These are phyloP conservation scores for Chalcis sispes DNA, from an alignment of 2,888 invertebrate genomes.

Conservation along the genomic window DNA sequence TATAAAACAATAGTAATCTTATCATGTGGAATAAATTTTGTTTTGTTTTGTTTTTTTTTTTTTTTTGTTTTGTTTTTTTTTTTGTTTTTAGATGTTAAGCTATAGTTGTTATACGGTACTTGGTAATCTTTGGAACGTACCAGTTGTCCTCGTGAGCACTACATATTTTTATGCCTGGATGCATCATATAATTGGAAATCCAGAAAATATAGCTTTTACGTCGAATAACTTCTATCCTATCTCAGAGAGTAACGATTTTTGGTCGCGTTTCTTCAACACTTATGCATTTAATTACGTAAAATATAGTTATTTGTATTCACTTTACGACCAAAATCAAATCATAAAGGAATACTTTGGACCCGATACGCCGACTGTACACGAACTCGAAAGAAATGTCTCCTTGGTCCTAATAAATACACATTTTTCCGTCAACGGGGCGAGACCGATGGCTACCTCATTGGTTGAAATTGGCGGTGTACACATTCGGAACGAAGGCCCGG, in stretches of 20 bases:
- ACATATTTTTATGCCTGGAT: constrained; percentile 62
- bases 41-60: too few species aligned
- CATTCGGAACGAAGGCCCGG: constrained; percentile 69
- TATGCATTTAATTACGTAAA: constrained; percentile 56
- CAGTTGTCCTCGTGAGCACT: constrained; percentile 60
- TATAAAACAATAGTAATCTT: not conserved
- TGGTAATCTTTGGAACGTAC: constrained; percentile 62
- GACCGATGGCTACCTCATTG: constrained; percentile 75
- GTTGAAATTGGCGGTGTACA: constrained; percentile 79
- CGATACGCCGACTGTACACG: constrained; percentile 71
- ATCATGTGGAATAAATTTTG: too few species aligned
- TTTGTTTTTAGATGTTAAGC: not conserved
- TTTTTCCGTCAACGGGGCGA: constrained; percentile 75
- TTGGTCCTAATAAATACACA: constrained; percentile 78
- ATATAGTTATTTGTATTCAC: constrained; percentile 59
- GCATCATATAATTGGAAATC: constrained; percentile 61
- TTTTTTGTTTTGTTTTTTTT: too few species aligned
- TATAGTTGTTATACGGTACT: constrained; percentile 61
- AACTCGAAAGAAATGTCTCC: constrained; percentile 76
- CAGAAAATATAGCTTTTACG: constrained; percentile 61
- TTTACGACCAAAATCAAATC: constrained; percentile 60
- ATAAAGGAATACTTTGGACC: constrained; percentile 63
- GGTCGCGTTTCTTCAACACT: constrained; percentile 62
- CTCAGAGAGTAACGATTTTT: constrained; percentile 57
- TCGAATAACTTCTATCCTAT: constrained; percentile 60